Conservation (phyloP, 1,140 invertebrate genomes). For the Heterodera schachtii region DNA sequence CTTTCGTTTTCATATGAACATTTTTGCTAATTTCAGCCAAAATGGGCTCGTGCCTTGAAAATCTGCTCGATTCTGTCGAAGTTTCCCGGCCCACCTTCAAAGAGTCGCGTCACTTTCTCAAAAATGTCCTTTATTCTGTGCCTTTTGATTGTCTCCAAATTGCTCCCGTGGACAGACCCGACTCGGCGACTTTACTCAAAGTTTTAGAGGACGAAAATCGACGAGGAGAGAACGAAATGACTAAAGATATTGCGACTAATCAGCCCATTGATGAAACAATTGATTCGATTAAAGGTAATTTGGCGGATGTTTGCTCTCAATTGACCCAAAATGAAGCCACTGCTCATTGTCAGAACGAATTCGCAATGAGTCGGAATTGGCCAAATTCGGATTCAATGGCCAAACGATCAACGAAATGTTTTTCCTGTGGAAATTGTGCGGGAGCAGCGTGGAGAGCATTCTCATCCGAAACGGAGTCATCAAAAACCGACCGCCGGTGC, state of each 20-base stretch:
- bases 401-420: conserved; percentile 40
- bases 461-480: conserved; percentile 41
- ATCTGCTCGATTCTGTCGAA: conserved; percentile 38
- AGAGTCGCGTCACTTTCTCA: conserved; percentile 15
- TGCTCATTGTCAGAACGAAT: conserved; percentile 33
- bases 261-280: conserved; percentile 29
- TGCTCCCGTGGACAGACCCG: conserved; percentile 42
- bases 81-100: conserved; percentile 19
- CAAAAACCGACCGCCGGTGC: conserved; percentile 43
- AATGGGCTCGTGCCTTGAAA: conserved; percentile 26
- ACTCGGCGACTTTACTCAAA: conserved; percentile 15
- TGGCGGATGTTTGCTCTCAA: not conserved
- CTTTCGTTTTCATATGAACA: no score
- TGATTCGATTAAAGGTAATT: conserved; percentile 34
- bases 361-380: conserved; percentile 25
- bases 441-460: conserved; percentile 43
- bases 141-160: conserved; percentile 39
- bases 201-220: conserved; percentile 14
- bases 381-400: conserved; percentile 19
- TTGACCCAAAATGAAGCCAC: not conserved
- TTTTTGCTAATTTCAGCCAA: conserved; percentile 39
- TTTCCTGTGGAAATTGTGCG: conserved; percentile 54
- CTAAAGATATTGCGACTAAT: not conserved
- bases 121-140: not conserved
- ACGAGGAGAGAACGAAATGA: not conserved